A percentile compares a stretch with the other conserved stretches of the same genome.
Evolutionary conservation across 2,113 vertebrate species (phyloP).

Genomic region (Acrocephalus arundinaceus): DNA sequence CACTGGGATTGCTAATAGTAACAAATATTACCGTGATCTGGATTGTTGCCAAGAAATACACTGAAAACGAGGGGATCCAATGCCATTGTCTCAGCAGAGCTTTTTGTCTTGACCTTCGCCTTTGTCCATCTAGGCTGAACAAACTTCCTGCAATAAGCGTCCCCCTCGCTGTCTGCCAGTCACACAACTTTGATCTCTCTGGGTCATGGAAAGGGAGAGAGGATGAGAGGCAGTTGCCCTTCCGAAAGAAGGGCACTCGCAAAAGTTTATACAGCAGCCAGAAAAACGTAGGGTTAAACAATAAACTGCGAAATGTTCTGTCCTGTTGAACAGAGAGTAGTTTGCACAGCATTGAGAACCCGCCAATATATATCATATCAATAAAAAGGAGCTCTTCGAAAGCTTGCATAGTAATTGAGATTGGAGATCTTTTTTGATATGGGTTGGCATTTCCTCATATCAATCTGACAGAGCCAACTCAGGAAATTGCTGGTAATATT

Average conservation of each 20-base stretch:
- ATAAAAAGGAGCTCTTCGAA: slow-evolving; percentile 63
- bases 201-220: background rate
- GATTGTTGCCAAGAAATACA: background rate
- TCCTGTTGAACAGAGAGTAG: slow-evolving; percentile 37
- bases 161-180: background rate
- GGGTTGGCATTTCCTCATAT: slow-evolving; percentile 80
- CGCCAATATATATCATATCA: slow-evolving; percentile 58
- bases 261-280: slow-evolving; percentile 46
- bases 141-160: background rate
- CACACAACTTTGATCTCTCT: background rate
- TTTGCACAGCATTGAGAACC: slow-evolving; percentile 29
- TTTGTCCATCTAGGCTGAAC: slow-evolving; percentile 8
- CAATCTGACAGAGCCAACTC: slow-evolving; percentile 79
- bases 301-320: slow-evolving; percentile 31
- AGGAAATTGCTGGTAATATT: slow-evolving; percentile 86
- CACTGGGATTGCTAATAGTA: background rate
- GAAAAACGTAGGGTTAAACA: slow-evolving; percentile 32
- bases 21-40: background rate
- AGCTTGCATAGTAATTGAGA: slow-evolving; percentile 75
- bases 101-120: slow-evolving; percentile 33
- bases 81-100: background rate
- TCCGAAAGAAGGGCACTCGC: background rate
- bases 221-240: background rate
- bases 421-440: slow-evolving; percentile 74
- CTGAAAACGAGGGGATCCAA: background rate